phyloP scores from a whole-genome alignment of 35 echinoderm and acorn worm genomes.

The Heliocidaris erythrogramma region DNA sequence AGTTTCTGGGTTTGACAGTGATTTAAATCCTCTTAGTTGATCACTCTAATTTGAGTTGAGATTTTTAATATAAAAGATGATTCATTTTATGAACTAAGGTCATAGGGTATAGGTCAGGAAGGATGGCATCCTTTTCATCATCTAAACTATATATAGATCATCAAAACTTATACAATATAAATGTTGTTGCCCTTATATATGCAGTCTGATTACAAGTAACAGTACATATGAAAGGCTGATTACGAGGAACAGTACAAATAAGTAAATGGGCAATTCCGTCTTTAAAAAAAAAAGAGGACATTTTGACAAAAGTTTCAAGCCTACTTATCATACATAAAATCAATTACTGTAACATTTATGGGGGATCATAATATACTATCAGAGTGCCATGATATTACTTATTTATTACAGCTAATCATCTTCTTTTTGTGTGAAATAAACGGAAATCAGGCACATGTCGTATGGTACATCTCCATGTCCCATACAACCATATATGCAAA shows the following conservation, averaged over 20 bases:
- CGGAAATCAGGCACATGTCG: neutral
- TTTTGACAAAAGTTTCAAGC: neutral
- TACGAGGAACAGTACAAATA: neutral
- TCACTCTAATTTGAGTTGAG: too few species aligned
- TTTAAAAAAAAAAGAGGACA: neutral
- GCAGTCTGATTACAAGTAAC: neutral
- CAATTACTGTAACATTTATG: too few species aligned
- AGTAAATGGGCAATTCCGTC: neutral
- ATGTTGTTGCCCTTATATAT: neutral
- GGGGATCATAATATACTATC: neutral
- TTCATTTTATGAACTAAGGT: too few species aligned
- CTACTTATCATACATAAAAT: neutral
- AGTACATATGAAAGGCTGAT: neutral
- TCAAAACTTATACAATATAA: neutral
- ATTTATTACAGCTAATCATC: neutral
- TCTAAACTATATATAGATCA: neutral
- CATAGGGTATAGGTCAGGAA: neutral
- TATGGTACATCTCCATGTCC: neutral
- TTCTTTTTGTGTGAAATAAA: too few species aligned
- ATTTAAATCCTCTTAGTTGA: too few species aligned
- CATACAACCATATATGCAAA: neutral
- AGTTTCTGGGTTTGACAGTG: too few species aligned
- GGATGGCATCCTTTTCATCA: neutral
- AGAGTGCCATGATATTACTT: neutral
- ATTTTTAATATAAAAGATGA: too few species aligned